phyloP scores from a whole-genome alignment of 1,140 invertebrate species.

The Neodiprion virginianus region DNA sequence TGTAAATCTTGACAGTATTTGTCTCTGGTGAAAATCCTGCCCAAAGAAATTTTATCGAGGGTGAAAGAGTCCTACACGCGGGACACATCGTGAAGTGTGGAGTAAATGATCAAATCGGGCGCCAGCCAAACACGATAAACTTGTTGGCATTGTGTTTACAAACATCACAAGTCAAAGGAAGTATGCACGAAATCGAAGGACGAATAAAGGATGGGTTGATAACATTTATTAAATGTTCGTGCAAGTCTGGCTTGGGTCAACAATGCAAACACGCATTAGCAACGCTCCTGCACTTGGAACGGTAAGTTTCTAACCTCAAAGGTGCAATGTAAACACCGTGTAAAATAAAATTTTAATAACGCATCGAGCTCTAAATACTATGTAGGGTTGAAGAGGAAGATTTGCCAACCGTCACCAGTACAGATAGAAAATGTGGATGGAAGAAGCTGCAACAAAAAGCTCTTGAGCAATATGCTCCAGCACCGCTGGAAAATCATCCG shows the following conservation, averaged over 20 bases:
- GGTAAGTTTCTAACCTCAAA: slow-evolving; percentile 17
- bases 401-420: slow-evolving; percentile 12
- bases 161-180: slow-evolving; percentile 13
- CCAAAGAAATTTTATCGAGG: slow-evolving; percentile 16
- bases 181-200: slow-evolving; percentile 16
- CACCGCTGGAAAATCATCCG: slow-evolving; percentile 14
- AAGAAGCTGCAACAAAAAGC: slow-evolving; percentile 17
- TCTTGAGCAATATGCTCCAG: slow-evolving; percentile 13
- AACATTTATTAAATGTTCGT: slow-evolving; percentile 5
- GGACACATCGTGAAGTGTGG: slow-evolving; percentile 13
- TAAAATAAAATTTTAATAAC: neutral
- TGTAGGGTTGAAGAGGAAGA: slow-evolving; percentile 4
- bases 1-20: slow-evolving; percentile 4
- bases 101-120: slow-evolving; percentile 10
- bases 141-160: slow-evolving; percentile 14
- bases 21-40: slow-evolving; percentile 11
- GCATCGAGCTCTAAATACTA: slow-evolving; percentile 6
- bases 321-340: neutral
- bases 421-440: slow-evolving; percentile 17
- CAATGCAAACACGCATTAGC: slow-evolving; percentile 16
- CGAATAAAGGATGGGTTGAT: slow-evolving; percentile 11
- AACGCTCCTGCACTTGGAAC: slow-evolving; percentile 16
- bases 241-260: slow-evolving; percentile 15
- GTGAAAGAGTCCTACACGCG: slow-evolving; percentile 13
- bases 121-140: slow-evolving; percentile 7